Base-by-base conservation (phyloP, 2,888 invertebrate genomes). In the Cepaea hortensis region DNA sequence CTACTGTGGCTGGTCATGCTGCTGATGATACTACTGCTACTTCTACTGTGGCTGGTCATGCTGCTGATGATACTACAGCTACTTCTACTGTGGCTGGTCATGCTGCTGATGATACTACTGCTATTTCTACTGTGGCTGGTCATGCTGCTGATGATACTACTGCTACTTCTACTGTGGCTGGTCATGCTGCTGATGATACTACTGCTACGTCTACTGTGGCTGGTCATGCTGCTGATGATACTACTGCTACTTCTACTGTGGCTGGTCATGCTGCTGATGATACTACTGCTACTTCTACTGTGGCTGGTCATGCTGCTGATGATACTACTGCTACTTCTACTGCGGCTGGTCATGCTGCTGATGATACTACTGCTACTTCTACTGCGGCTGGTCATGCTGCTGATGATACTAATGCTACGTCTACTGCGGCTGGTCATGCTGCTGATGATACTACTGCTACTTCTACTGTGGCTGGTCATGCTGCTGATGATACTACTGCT, bases 171-270 rank as follows among this genome's bases (percentile, higher is more conserved):
- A n/a, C n/a, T n/a, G n/a, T n/a, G 35, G 35, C 35, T 35, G 35
- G 35, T 35, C 35, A 35, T 35, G 35, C 35, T 35, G 35, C 35
- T 35, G 35, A 1, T 35, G 35, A 35, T 35, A 35, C 35, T 35
- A 93, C 50, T 93, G 93, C 15, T 93, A 92, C 87, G n/a, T n/a
- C n/a, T n/a, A n/a, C n/a, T n/a, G n/a, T n/a, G 35, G 35, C 35
- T 35, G 35, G 35, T 35, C 35, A 35, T 35, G 35, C 35, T 35
- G 35, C 35, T 35, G 35, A 1, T 35, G 35, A 35, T 35, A 35
- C 35, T 35, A 93, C 50, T 93, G 93, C 15, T 93, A 92, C 87
- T 91, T 94, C n/a, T n/a, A n/a, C n/a, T n/a, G n/a, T n/a, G 35
- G 35, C 35, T 35, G 35, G 35, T 35, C 35, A 35, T 35, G 35